These are phyloP conservation scores for Coluber constrictor DNA, from an alignment of 2,797 vertebrate genomes.

Conservation along the genomic window DNA sequence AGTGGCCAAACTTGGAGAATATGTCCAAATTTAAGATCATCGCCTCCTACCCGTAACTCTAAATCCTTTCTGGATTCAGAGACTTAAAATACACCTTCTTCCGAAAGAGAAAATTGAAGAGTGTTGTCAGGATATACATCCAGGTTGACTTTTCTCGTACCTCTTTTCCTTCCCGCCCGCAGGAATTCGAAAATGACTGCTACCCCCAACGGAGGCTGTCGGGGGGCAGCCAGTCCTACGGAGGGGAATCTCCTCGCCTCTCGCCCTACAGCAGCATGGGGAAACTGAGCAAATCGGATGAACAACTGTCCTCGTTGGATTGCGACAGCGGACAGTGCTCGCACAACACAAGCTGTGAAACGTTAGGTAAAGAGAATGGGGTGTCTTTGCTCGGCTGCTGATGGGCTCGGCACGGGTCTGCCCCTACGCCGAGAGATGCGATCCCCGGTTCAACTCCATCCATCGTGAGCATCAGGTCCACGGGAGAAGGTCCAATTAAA, in stretches of 20 bases:
- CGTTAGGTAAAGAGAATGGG: constrained; percentile 79
- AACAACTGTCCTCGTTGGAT: constrained; percentile 95
- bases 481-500: no score
- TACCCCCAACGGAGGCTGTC: constrained; percentile 89
- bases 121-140: neutral
- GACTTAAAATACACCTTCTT: neutral
- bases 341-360: constrained; percentile 98
- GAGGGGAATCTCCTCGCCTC: constrained; percentile 90
- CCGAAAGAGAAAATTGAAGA: neutral
- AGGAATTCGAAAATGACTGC: constrained; percentile 91
- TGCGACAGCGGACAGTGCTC: constrained; percentile 97
- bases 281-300: constrained; percentile 95
- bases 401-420: no score
- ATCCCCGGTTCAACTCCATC: no score
- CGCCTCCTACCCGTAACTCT: neutral
- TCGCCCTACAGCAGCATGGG: constrained; percentile 95
- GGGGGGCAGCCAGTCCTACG: constrained; percentile 92
- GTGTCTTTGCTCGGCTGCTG: rapidly evolving
- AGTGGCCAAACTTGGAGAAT: neutral
- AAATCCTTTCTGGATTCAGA: neutral
- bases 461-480: no score
- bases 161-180: neutral
- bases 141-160: neutral
- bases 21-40: neutral
- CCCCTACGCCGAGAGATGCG: no score